These are phyloP conservation scores for Drosophila simulans DNA, from an alignment of 1,140 invertebrate species.

Conservation along the genomic window DNA sequence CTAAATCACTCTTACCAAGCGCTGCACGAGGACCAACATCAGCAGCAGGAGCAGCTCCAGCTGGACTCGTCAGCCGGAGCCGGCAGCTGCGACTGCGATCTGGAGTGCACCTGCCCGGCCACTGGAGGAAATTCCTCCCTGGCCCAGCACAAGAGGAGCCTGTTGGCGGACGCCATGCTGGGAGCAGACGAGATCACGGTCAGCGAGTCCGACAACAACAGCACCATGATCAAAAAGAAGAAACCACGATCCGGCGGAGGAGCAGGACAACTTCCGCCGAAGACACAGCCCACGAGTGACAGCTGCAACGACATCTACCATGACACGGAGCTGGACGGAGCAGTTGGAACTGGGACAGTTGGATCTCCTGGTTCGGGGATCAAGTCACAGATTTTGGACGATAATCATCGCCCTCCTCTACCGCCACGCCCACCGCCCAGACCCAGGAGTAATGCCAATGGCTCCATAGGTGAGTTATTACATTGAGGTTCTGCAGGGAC, in stretches of 20 bases:
- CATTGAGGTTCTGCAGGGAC: too few species aligned
- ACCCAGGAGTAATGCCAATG: slow-evolving; percentile 58
- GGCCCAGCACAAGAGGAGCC: slow-evolving; percentile 67
- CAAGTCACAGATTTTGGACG: slow-evolving; percentile 63
- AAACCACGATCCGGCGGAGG: slow-evolving; percentile 51
- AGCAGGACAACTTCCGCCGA: slow-evolving; percentile 47
- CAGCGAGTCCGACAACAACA: slow-evolving; percentile 83
- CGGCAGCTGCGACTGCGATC: slow-evolving; percentile 71
- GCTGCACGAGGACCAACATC: slow-evolving; percentile 59
- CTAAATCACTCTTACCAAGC: slow-evolving; percentile 81
- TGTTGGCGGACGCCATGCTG: slow-evolving; percentile 74
- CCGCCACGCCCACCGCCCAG: slow-evolving; percentile 81
- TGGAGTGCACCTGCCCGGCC: slow-evolving; percentile 71
- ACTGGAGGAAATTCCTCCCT: slow-evolving; percentile 18
- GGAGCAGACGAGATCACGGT: slow-evolving; percentile 80
- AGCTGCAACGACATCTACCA: slow-evolving; percentile 74
- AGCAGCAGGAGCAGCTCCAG: slow-evolving; percentile 42
- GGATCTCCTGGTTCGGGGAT: slow-evolving; percentile 32
- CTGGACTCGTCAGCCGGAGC: slow-evolving; percentile 55
- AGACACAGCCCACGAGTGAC: slow-evolving; percentile 44
- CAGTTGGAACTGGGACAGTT: slow-evolving; percentile 36
- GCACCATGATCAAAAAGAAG: slow-evolving; percentile 79
- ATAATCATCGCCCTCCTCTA: slow-evolving; percentile 78
- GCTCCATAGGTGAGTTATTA: slow-evolving; percentile 65
- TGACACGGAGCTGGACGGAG: slow-evolving; percentile 71